These are phyloP conservation scores for Pissodes strobi DNA, from an alignment of 1,140 invertebrate genomes.

Conservation along the genomic window DNA sequence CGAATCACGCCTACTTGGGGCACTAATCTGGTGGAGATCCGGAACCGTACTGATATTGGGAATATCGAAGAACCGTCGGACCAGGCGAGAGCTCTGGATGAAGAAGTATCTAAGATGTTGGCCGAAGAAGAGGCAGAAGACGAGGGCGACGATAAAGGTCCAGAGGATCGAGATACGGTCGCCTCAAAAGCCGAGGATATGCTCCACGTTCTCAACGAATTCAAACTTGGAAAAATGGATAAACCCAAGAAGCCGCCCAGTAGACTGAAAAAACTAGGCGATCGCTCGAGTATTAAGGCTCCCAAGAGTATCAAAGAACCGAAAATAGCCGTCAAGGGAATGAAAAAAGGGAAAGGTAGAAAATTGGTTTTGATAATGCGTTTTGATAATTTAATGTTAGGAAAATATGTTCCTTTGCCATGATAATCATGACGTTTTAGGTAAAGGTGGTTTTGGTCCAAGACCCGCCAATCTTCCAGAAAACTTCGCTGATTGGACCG, in stretches of 20 bases:
- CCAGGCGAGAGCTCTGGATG: background rate
- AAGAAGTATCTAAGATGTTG: too few species aligned
- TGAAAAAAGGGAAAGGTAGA: slow-evolving; percentile 3
- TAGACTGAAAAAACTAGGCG: slow-evolving; percentile 8
- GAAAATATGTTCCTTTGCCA: too few species aligned
- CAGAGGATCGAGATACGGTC: slow-evolving; percentile 19
- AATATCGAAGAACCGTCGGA: slow-evolving; percentile 24
- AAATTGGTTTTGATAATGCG: too few species aligned
- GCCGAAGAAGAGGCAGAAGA: slow-evolving; percentile 6
- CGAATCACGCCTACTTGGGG: slow-evolving; percentile 50
- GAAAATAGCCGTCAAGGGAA: slow-evolving; percentile 7
- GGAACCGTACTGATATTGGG: slow-evolving; percentile 26
- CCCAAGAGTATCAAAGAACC: slow-evolving; percentile 3
- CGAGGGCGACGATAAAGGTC: slow-evolving; percentile 3
- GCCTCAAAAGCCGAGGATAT: slow-evolving; percentile 14
- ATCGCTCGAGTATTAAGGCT: background rate
- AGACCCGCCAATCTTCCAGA: slow-evolving; percentile 5
- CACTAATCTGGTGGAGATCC: slow-evolving; percentile 49
- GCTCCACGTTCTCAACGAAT: slow-evolving; percentile 6
- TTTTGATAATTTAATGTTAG: too few species aligned
- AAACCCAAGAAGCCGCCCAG: slow-evolving; percentile 15
- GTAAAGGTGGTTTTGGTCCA: slow-evolving; percentile 3
- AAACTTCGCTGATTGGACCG: slow-evolving; percentile 11
- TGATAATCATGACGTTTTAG: too few species aligned
- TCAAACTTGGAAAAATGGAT: slow-evolving; percentile 23